Evolutionary conservation across 2,888 invertebrate species (phyloP).

Genomic region (Saturnia japonica): DNA sequence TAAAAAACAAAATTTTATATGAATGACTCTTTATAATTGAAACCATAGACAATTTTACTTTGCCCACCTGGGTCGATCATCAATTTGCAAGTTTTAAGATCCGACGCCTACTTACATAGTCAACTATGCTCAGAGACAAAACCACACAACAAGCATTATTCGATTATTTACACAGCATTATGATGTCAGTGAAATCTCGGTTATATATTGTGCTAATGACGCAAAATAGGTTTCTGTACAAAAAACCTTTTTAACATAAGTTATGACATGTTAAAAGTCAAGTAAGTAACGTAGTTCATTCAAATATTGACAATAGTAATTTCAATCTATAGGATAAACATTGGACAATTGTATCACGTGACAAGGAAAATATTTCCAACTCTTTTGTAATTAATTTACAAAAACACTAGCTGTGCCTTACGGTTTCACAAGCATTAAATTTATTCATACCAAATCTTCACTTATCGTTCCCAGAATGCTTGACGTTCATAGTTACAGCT

Average conservation of each 20-base stretch:
- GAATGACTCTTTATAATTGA: slow-evolving; percentile 33
- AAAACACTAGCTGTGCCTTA: background rate
- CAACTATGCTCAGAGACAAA: slow-evolving; percentile 28
- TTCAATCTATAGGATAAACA: background rate
- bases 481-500: too few relatives aligned
- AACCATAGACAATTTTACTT: slow-evolving; percentile 40
- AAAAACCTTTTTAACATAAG: slow-evolving; percentile 2
- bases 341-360: background rate
- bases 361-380: background rate
- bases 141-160: slow-evolving; percentile 31
- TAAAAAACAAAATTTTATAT: slow-evolving; percentile 21
- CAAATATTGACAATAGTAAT: slow-evolving; percentile 17
- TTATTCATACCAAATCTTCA: too few relatives aligned
- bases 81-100: slow-evolving; percentile 55
- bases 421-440: too few relatives aligned
- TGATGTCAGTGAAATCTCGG: slow-evolving; percentile 18
- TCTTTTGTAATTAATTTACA: background rate
- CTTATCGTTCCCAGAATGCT: too few relatives aligned
- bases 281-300: slow-evolving; percentile 15
- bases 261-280: slow-evolving; percentile 15
- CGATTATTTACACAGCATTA: slow-evolving; percentile 18
- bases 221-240: slow-evolving; percentile 15
- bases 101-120: slow-evolving; percentile 49
- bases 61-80: slow-evolving; percentile 50
- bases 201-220: slow-evolving; percentile 18